Evolutionary conservation across 1,140 invertebrate species (phyloP), one percentile per base, ranked within the genome.

Genomic region (Venustaconcha ellipsiformis): DNA sequence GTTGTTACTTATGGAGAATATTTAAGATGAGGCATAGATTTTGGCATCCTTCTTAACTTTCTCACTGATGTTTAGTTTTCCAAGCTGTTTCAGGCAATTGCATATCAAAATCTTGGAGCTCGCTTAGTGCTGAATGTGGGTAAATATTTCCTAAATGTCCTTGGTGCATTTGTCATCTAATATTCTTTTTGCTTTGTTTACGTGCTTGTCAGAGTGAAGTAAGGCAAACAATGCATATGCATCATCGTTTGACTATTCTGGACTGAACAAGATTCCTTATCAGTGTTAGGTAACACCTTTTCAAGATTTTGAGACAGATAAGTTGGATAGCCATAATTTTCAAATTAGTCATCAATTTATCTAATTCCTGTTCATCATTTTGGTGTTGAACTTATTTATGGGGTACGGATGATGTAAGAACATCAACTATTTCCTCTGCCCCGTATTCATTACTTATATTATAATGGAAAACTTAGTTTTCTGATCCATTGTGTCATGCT

Each of bases 41-140:
- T 14, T 64, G 65, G 23, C 37, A 20, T 26, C 57, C 37, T 71
- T 71, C 70, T 14, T 71, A 62, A 23, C 59, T 30, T 37, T 30
- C 56, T 18, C 15, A n/a, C 30, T 62, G 13, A n/a, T 57, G 56
- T 65, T 74, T 74, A 30, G 14, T 74, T 55, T 74, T 74, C 65
- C 37, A 6, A 48, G 37, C 37, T 48, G 37, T 48, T 67, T 74
- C 17, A 74, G n/a, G 23, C 67, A 23, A 23, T 23, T 57, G 23
- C n/a, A 74, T 18, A 30, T 74, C 65, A 15, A 60, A 26, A 60
- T 67, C 72, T 59, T 60, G 17, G 20, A 74, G 63, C 18, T 13
- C 15, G 11, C 59, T 56, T 18, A 74, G 15, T 12, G 20, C 2
- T 0, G 30, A 15, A 14, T 14, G 14, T 12, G 26, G 14, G 30